Evolutionary conservation across 2,113 vertebrate species (phyloP).

Genomic region (Dryoscopus gambensis): DNA sequence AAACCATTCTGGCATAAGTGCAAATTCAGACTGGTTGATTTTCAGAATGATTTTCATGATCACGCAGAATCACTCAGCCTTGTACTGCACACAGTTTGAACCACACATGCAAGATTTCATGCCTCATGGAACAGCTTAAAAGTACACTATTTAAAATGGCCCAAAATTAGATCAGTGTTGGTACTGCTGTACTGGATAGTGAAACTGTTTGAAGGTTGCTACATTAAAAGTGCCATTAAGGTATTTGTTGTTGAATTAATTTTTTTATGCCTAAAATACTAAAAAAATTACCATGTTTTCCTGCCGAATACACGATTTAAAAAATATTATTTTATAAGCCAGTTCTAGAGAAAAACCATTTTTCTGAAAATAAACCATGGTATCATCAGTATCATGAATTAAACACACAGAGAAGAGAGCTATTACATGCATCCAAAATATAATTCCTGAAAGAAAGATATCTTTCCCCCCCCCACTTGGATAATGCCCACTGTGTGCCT

Average conservation of each 20-base stretch:
- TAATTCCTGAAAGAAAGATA: neutral
- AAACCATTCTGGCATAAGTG: neutral
- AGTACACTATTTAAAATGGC: neutral
- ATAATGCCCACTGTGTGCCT: neutral
- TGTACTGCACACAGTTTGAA: neutral
- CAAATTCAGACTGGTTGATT: neutral
- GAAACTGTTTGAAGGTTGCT: neutral
- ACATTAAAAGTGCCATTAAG: neutral
- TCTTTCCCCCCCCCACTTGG: rapidly evolving
- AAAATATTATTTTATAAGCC: neutral
- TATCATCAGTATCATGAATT: neutral
- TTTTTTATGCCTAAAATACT: neutral
- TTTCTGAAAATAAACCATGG: neutral
- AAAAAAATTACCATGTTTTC: neutral
- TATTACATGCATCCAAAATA: neutral
- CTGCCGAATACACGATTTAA: neutral
- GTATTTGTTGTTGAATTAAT: neutral
- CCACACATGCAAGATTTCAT: neutral
- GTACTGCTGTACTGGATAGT: neutral
- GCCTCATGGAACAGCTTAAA: neutral
- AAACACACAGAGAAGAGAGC: neutral
- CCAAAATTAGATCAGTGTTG: neutral
- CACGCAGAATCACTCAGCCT: neutral
- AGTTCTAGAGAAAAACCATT: neutral
- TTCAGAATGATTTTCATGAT: neutral